A percentile compares a stretch with the other conserved stretches of the same genome.
phyloP scores from a whole-genome alignment of 1,140 invertebrate species.

The Potamilus streckersoni region DNA sequence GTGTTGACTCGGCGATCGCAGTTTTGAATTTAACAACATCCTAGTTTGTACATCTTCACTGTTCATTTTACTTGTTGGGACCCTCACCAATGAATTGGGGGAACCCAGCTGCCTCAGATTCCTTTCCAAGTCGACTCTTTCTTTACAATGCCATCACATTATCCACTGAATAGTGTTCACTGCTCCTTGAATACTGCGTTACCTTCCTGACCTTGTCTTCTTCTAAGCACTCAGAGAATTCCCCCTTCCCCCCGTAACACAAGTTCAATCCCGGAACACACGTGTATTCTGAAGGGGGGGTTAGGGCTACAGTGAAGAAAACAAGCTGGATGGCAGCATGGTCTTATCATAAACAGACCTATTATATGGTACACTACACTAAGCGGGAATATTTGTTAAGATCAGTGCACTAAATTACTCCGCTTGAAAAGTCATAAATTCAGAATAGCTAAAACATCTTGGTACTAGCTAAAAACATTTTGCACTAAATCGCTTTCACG shows the following conservation, averaged over 20 bases:
- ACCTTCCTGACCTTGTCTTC: background rate
- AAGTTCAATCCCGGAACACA: constrained; percentile 44
- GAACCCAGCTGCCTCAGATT: constrained; percentile 30
- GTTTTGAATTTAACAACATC: constrained; percentile 42
- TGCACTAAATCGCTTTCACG: constrained; percentile 4
- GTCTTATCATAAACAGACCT: constrained; percentile 62
- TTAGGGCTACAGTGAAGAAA: constrained; percentile 42
- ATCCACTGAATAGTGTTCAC: constrained; percentile 1
- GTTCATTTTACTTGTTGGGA: constrained; percentile 6
- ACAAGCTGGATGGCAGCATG: constrained; percentile 60
- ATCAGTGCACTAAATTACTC: constrained; percentile 54
- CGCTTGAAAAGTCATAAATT: constrained; percentile 35
- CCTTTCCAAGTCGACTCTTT: background rate
- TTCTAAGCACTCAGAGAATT: constrained; percentile 8
- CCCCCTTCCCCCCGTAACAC: constrained; percentile 9
- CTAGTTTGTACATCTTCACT: constrained; percentile 33
- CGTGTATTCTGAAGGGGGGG: constrained; percentile 49
- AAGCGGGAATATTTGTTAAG: constrained; percentile 63
- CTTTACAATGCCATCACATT: background rate
- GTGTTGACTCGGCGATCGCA: constrained; percentile 43
- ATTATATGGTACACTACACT: constrained; percentile 65
- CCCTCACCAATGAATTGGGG: constrained; percentile 7
- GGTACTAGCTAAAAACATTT: constrained; percentile 1
- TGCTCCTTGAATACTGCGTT: background rate
- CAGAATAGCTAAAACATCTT: constrained; percentile 17